Base-by-base conservation (phyloP, 2,113 vertebrate species). In the Eurystomus gularis region DNA sequence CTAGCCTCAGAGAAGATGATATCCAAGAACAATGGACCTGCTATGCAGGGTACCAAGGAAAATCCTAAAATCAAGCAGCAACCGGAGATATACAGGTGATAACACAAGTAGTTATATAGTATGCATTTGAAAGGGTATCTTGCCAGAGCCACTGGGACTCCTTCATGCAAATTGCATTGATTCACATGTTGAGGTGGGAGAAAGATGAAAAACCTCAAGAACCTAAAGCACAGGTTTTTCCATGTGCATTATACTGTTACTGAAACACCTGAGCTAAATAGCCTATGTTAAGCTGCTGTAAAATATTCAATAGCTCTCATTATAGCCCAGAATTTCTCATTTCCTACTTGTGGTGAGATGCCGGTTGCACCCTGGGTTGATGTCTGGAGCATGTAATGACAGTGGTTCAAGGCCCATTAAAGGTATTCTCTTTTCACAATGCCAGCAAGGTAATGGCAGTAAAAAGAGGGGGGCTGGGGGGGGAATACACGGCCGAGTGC, bases 241-340 rank as follows among this genome's bases (percentile, higher is more conserved):
- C 95, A 78, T 82, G 81, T 88, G 65, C 35, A 8, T n/a, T n/a
- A 71, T 71, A 49, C 90, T 82, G 65, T 89, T 96, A 80, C 93
- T 72, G 88, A 82, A 97, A 96, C 96, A 97, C 94, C 94, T 97
- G 94, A 95, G 70, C 71, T 92, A 95, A 97, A 95, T 66, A 92
- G 82, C 82, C 76, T 95, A 48, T 55, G 48, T 93, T 88, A 83
- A 96, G 75, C 88, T 90, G 80, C 86, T 95, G 88, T 94, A 93
- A 96, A 96, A 86, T 89, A 73, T 13, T 94, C 88, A 96, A 95
- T 93, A 91, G 79, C 46, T 58, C 82, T 95, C 93, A 92, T 94
- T 95, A 88, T 82, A 85, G 52, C n/a, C 40, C 81, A 96, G 86
- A 94, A 89, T 96, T 96, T 97, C 95, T 97, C 96, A 97, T 97